phyloP scores from a whole-genome alignment of 2,888 invertebrate genomes.

The Drosophila mettleri region DNA sequence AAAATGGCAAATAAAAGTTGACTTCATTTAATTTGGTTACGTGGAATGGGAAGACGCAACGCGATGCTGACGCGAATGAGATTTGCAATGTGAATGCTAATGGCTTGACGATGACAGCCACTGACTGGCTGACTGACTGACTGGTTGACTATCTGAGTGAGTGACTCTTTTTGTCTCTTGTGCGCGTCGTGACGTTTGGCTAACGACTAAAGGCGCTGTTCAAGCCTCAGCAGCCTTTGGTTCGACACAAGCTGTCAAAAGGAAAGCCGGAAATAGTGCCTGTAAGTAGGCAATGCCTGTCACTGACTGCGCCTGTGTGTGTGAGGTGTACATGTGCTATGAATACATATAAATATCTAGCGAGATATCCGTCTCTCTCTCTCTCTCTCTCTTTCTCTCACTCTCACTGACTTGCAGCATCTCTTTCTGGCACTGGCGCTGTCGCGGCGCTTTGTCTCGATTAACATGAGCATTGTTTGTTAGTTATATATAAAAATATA shows the following conservation, averaged over 20 bases:
- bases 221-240: constrained; percentile 59
- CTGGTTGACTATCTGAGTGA: constrained; percentile 14
- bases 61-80: constrained; percentile 37
- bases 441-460: constrained; percentile 72
- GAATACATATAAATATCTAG: constrained; percentile 28
- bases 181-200: constrained; percentile 63
- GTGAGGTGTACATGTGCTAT: constrained; percentile 8
- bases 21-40: constrained; percentile 77
- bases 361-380: constrained; percentile 1
- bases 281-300: constrained; percentile 69
- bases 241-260: constrained; percentile 62
- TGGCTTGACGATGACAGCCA: constrained; percentile 21
- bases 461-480: constrained; percentile 72
- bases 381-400: background rate
- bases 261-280: constrained; percentile 78
- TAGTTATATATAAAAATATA: constrained; percentile 5
- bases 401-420: background rate
- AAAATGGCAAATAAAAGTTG: constrained; percentile 76
- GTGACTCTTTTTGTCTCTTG: constrained; percentile 35
- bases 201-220: constrained; percentile 65
- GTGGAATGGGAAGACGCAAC: constrained; percentile 27
- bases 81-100: constrained; percentile 37
- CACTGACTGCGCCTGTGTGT: constrained; percentile 9
- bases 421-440: background rate
- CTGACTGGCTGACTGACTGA: constrained; percentile 15